These are phyloP conservation scores for Tetranychus cinnabarinus DNA, from an alignment of 1,140 invertebrate species.

Conservation along the genomic window DNA sequence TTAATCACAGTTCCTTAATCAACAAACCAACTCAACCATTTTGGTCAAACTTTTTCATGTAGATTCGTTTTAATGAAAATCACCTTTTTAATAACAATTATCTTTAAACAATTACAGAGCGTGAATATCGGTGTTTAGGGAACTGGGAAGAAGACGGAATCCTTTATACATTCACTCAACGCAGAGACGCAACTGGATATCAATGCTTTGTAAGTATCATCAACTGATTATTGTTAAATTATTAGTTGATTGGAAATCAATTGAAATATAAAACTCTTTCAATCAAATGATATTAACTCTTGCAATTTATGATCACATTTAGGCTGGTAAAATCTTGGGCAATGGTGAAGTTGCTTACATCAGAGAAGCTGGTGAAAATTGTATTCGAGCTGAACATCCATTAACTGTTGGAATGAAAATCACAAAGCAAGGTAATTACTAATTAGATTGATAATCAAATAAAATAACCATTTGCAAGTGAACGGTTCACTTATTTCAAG, in stretches of 20 bases:
- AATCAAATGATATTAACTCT: not conserved
- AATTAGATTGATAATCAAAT: too few species aligned
- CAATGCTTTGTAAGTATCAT: conserved; percentile 35
- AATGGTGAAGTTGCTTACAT: conserved; percentile 35
- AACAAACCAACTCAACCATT: not conserved
- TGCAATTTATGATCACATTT: not conserved
- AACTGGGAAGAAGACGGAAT: conserved; percentile 40
- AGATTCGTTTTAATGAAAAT: too few species aligned
- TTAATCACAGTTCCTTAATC: too few species aligned
- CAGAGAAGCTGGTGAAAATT: conserved; percentile 42
- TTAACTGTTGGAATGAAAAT: conserved; percentile 37
- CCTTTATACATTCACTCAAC: conserved; percentile 41
- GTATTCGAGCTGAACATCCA: conserved; percentile 35
- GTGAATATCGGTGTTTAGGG: conserved; percentile 41
- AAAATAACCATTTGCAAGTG: too few species aligned
- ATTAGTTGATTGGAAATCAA: not conserved
- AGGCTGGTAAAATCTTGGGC: conserved; percentile 33
- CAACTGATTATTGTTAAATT: not conserved
- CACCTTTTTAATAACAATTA: too few species aligned
- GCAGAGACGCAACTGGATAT: conserved; percentile 34
- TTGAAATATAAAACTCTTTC: not conserved
- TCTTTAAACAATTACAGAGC: conserved; percentile 23
- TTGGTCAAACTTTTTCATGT: too few species aligned
- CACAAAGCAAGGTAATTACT: conserved; percentile 23
- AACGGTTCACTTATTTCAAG: too few species aligned